Percentiles rank a stretch among this genome's conserved stretches.
phyloP scores from a whole-genome alignment of 64 coral and sea anemone species.

The Montipora capricornis region DNA sequence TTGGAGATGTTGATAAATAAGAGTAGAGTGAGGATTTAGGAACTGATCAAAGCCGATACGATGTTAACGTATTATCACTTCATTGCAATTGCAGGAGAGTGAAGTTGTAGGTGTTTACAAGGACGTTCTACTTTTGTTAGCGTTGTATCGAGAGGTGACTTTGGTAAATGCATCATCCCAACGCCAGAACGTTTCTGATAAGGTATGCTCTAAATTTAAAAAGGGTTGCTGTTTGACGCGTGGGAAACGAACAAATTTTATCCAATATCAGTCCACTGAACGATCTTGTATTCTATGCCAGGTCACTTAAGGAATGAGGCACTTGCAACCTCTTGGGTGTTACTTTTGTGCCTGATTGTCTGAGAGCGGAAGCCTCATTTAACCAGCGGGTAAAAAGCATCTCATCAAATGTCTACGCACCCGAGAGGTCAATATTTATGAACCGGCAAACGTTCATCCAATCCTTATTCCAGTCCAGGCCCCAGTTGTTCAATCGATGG shows the following conservation, averaged over 20 bases:
- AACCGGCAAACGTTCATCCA: not conserved
- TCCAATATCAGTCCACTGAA: not conserved
- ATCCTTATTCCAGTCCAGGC: no score
- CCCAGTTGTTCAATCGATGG: no score
- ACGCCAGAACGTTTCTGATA: not conserved
- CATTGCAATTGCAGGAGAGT: not conserved
- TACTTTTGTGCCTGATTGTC: no score
- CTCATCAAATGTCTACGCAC: not conserved
- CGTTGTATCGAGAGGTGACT: constrained; percentile 22
- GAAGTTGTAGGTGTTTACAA: not conserved
- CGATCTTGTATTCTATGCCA: not conserved
- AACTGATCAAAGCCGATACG: no score
- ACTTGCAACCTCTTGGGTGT: no score
- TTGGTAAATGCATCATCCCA: not conserved
- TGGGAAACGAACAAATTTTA: not conserved
- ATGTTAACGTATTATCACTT: not conserved
- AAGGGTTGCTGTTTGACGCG: not conserved
- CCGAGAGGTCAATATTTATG: not conserved
- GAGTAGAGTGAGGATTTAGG: no score
- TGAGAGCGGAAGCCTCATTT: not conserved
- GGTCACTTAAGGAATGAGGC: no score
- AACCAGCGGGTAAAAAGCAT: not conserved
- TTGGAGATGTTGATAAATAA: no score
- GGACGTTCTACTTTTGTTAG: not conserved
- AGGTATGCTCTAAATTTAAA: not conserved